A percentile compares a stretch with the other conserved stretches of the same genome.
Conservation (phyloP, 2,888 invertebrate species). For the Trypoxylon attenuatum region DNA sequence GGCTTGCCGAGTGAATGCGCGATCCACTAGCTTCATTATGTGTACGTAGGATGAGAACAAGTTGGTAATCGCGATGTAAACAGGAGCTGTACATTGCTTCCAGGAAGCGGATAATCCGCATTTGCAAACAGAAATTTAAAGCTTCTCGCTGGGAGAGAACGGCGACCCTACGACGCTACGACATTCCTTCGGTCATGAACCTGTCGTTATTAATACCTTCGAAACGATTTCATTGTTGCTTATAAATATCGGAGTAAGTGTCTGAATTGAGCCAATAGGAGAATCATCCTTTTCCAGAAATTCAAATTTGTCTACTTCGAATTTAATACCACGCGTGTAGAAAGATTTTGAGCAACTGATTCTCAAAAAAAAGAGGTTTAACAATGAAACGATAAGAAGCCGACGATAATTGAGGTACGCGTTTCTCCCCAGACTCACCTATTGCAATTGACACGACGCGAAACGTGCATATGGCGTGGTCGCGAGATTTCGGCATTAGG, state of each 20-base stretch:
- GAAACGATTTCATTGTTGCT: neutral
- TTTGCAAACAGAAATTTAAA: conserved; percentile 49
- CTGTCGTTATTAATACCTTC: neutral
- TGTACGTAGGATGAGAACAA: conserved; percentile 19
- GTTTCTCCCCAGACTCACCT: neutral
- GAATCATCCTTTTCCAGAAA: too few relatives aligned
- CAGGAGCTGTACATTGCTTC: conserved; percentile 22
- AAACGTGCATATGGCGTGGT: neutral
- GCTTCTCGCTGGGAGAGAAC: conserved; percentile 1
- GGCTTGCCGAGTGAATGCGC: conserved; percentile 11
- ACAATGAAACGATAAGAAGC: too few relatives aligned
- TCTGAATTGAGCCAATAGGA: too few relatives aligned
- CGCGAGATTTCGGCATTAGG: neutral
- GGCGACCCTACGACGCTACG: neutral
- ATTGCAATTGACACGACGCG: neutral
- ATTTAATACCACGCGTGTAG: too few relatives aligned
- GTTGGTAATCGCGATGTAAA: conserved; percentile 38
- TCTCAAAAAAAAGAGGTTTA: too few relatives aligned
- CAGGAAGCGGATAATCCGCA: conserved; percentile 34
- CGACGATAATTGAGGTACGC: too few relatives aligned
- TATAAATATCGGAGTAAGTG: too few relatives aligned
- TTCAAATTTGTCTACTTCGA: too few relatives aligned
- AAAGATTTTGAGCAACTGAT: too few relatives aligned
- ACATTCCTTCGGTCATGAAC: neutral
- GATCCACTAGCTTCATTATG: conserved; percentile 35